These are phyloP conservation scores for Chrysogorgia sp. DNA, from an alignment of 92 coral and sea anemone genomes.

Conservation along the genomic window DNA sequence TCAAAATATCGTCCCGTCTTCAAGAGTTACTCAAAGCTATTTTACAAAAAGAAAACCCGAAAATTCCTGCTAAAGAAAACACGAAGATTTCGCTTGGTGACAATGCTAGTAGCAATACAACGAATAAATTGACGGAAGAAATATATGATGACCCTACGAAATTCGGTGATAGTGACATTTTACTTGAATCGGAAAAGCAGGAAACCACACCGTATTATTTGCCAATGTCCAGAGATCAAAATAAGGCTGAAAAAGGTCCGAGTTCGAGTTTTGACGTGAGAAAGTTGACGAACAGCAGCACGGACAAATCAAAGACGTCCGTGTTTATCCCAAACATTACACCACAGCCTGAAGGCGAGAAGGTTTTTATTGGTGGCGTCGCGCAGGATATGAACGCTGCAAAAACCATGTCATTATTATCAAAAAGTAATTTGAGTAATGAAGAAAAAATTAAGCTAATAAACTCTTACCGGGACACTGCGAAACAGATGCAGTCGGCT, in stretches of 20 bases:
- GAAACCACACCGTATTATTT: constrained; percentile 33
- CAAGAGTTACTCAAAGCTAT: not conserved
- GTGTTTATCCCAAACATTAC: constrained; percentile 29
- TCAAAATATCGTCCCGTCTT: not conserved
- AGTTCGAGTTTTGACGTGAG: not conserved
- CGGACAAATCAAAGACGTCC: constrained; percentile 23
- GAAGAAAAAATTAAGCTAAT: constrained; percentile 28
- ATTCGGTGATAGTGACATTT: constrained; percentile 11
- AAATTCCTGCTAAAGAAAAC: not conserved
- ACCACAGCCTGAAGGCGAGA: constrained; percentile 10
- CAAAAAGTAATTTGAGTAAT: constrained; percentile 33
- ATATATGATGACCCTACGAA: constrained; percentile 21
- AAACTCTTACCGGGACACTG: constrained; percentile 5
- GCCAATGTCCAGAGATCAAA: not conserved
- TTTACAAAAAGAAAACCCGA: not conserved
- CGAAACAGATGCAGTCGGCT: not conserved
- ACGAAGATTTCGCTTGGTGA: not conserved
- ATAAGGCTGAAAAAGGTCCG: not conserved
- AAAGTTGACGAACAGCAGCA: not conserved
- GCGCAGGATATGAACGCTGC: not conserved
- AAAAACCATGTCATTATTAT: constrained; percentile 26
- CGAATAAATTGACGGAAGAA: constrained; percentile 5
- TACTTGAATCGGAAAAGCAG: constrained; percentile 21
- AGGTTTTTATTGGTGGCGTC: constrained; percentile 15
- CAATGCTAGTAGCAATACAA: not conserved